Conservation (phyloP, 2,888 invertebrate genomes). For the Crematogaster levior region DNA sequence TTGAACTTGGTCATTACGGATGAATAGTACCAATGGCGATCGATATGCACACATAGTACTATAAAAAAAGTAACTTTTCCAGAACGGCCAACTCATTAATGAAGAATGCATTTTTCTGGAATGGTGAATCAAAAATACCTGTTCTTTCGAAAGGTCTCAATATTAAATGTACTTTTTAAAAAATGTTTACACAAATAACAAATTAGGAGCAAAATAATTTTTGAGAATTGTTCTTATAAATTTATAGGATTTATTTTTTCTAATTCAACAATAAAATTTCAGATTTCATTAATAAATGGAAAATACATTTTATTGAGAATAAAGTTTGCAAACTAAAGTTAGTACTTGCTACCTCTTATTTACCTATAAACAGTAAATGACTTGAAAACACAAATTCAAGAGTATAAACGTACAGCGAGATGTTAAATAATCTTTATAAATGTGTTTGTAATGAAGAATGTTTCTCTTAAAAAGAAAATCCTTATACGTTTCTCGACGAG, state of each 20-base stretch:
- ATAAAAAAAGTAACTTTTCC: constrained; percentile 55
- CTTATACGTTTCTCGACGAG: constrained; percentile 30
- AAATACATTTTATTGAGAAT: background rate
- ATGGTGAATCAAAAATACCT: constrained; percentile 1
- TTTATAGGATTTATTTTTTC: constrained; percentile 6
- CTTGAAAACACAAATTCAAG: background rate
- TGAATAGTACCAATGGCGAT: constrained; percentile 62
- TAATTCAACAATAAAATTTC: background rate
- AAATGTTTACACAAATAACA: background rate
- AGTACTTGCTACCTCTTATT: background rate
- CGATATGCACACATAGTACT: constrained; percentile 62
- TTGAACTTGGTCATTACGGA: constrained; percentile 73
- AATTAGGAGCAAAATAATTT: background rate
- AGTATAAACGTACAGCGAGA: background rate
- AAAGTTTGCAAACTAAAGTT: background rate
- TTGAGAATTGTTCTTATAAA: background rate
- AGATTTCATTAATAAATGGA: background rate
- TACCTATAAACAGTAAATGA: background rate
- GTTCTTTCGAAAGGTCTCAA: background rate
- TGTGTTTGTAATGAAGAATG: constrained; percentile 6
- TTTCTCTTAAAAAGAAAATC: constrained; percentile 17
- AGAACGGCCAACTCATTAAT: constrained; percentile 39
- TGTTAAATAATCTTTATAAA: background rate
- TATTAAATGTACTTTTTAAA: background rate
- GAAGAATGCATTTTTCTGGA: background rate